Base-by-base conservation (phyloP, 2,797 vertebrate species). In the Brachymystax lenok region DNA sequence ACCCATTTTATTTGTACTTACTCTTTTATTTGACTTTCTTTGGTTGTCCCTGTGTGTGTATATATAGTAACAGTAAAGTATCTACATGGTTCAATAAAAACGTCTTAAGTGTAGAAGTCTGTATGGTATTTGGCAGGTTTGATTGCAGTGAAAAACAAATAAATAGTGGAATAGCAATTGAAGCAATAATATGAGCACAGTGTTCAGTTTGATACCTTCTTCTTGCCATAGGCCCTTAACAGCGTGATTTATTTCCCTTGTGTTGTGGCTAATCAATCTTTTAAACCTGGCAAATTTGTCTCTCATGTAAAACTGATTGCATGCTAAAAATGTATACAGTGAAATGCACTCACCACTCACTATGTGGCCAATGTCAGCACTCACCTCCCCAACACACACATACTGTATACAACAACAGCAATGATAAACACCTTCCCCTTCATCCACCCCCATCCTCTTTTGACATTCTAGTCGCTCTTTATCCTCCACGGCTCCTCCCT, bases 281-380 rank as follows among this genome's bases (percentile, higher is more conserved):
- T 83, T 59, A 86, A 80, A 83, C 74, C 46, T n/a, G 33, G 54
- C 54, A 59, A 73, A 66, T 78, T 69, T 69, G 70, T 63, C 74
- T 50, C 70, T 73, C 76, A 79, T 77, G 83, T 64, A 81, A 72
- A 68, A 77, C 71, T 69, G 64, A 78, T 46, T 83, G 40, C 72
- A 68, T 50, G 77, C 80, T 77, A 80, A 80, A 82, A 78, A 83
- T 79, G 28, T 28, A 80, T 79, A 76, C 50, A 54, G 73, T 79
- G 21, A 72, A 78, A 78, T 71, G 75, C 61, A 71, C 73, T 81
- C 24, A 35, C 74, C 73, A 46, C 40, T 46, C 40, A 13, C 10
- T 46, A 24, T 24, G 24, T 24, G n/a, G n/a, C n/a, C n/a, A 33
- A 59, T 35, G 12, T 82, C n/a, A n/a, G n/a, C n/a, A n/a, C n/a